phyloP scores from a whole-genome alignment of 1,140 invertebrate species.

The Caerostris extrusa region DNA sequence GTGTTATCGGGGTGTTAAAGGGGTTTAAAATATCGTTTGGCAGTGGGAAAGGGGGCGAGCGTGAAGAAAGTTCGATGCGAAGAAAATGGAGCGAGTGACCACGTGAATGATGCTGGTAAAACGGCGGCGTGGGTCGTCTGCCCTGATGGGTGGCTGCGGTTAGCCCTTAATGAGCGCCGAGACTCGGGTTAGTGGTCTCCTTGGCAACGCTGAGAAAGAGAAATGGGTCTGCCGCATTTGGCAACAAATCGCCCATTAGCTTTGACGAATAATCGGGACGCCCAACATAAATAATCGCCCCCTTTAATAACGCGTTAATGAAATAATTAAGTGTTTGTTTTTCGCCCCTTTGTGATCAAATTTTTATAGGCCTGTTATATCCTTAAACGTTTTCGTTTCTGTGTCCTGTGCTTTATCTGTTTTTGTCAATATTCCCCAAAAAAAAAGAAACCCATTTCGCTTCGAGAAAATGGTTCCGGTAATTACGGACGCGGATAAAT shows the following conservation, averaged over 20 bases:
- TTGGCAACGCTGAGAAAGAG: constrained; percentile 54
- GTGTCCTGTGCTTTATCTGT: constrained; percentile 46
- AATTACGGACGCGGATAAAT: constrained; percentile 21
- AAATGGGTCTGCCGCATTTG: constrained; percentile 68
- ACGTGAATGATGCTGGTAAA: constrained; percentile 67
- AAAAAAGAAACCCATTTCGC: constrained; percentile 3
- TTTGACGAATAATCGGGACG: constrained; percentile 60
- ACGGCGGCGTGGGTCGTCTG: constrained; percentile 28
- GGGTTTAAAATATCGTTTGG: constrained; percentile 47
- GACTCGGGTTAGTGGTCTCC: constrained; percentile 73
- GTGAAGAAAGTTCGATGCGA: constrained; percentile 13
- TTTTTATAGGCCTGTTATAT: constrained; percentile 64
- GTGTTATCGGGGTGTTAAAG: constrained; percentile 42
- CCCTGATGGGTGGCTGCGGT: constrained; percentile 74
- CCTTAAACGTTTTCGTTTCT: constrained; percentile 54
- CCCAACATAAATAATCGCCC: constrained; percentile 73
- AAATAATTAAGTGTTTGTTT: constrained; percentile 76
- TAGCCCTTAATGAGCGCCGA: constrained; percentile 72
- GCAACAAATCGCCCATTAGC: constrained; percentile 75
- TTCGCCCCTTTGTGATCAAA: constrained; percentile 57
- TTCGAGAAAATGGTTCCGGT: constrained; percentile 8
- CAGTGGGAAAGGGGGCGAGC: not conserved
- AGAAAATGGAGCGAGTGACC: constrained; percentile 68
- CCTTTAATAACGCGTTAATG: constrained; percentile 74
- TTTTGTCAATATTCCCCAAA: constrained; percentile 41